Evolutionary conservation across 2,113 vertebrate species (phyloP).

Genomic region (Corythornis cristatus): DNA sequence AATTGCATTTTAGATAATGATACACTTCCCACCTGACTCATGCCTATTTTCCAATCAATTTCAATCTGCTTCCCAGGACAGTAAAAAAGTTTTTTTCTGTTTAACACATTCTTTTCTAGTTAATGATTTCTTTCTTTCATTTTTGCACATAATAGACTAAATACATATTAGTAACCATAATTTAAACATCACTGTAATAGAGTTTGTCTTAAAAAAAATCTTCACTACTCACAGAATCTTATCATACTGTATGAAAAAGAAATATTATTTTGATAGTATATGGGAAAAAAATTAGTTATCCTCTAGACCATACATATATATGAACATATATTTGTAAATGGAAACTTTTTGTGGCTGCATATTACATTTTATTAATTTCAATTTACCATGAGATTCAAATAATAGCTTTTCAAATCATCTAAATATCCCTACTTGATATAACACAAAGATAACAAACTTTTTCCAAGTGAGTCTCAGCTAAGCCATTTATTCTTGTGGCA

Average conservation of each 20-base stretch:
- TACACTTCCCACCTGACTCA: constrained; percentile 8
- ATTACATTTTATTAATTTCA: too few species aligned
- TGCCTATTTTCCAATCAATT: constrained; percentile 48
- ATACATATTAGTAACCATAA: not conserved
- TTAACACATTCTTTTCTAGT: not conserved
- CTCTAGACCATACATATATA: not conserved
- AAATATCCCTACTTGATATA: too few species aligned
- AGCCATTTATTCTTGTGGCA: too few species aligned
- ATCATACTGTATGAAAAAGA: not conserved
- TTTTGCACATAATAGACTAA: not conserved
- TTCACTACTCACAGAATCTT: not conserved
- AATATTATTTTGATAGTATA: not conserved
- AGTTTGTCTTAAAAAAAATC: not conserved
- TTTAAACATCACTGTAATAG: not conserved
- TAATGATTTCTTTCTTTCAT: not conserved
- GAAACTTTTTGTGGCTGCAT: too few species aligned
- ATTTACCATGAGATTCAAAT: too few species aligned
- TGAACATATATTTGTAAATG: too few species aligned
- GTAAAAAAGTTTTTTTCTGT: not conserved
- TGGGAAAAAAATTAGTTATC: not conserved
- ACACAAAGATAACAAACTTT: too few species aligned
- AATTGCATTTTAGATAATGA: constrained; percentile 55
- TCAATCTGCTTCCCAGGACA: not conserved
- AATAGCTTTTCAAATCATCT: too few species aligned
- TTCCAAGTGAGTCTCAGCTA: too few species aligned